Base-by-base conservation (phyloP, 2,888 invertebrate species). In the Odontocolon sp. region DNA sequence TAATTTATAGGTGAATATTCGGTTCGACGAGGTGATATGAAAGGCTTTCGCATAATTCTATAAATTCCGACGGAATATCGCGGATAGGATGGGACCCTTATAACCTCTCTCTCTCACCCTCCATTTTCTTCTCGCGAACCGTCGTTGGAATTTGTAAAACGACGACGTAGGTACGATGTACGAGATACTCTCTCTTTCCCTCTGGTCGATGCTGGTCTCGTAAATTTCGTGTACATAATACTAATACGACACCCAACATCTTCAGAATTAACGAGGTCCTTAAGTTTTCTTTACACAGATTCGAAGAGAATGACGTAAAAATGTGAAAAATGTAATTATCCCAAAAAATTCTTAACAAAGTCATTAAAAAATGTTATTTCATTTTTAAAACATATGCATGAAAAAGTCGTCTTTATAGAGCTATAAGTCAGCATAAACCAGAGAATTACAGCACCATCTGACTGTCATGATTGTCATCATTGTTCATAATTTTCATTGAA, bases 41-140 rank as follows among this genome's bases (percentile, higher is more conserved):
- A 45, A 82, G 82, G 86, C 87, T 85, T 84, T 82, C 86, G 83
- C 85, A 85, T 85, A 81, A 84, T 87, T 86, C 85, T 82, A 82
- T 82, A 84, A 86, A 85, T 86, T 86, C 80, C 77, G 16, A 2
- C 3, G 28, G 33, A 21, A 21, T 33, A 2, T 4, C 16, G 33
- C 23, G 47, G n/a, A 8, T 21, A n/a, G 23, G 6, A 52, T 31
- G 38, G 26, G 38, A 14, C n/a, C 26, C 47, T 38, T 4, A 33
- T 33, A 18, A 45, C 45, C 66, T 40, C 23, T 47, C 61, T 45
- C 38, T 31, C 56, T 23, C 68, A 38, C 18, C 28, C 18, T 11
- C 21, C 8, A 28, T 16, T 31, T 18, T 38, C 45, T 40, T 63
- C 28, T 14, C 56, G 23, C 61, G 52, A 33, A 31, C 42, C 54